Base-by-base conservation (phyloP, 2,113 vertebrate genomes). In the Micronisus gabar region DNA sequence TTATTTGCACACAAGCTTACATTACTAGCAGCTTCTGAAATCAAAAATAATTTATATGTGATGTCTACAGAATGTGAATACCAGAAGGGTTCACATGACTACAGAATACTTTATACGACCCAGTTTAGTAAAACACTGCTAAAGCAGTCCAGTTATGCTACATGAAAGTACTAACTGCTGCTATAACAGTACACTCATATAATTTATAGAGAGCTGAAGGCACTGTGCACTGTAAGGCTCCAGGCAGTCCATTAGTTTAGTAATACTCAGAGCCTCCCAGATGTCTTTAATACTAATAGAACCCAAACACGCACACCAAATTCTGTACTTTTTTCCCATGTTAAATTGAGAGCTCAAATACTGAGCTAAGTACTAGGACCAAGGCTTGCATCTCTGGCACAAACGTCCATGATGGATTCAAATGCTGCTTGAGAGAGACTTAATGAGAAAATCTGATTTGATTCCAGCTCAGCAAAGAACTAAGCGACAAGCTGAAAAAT, bases 81-180 rank as follows among this genome's bases (percentile, higher is more conserved):
- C 13, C 36, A 63, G 48, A 62, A 65, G 40, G 80, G 52, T 25
- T 87, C 47, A 52, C 1, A 0, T 30, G 83, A 56, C 36, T 50
- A 21, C 2, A 38, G 19, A 86, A 45, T 13, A 26, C 41, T 30
- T 27, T 34, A 59, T 76, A 76, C 0, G 0, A 40, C 13, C 30
- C n/a, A 43, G 8, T 41, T 62, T 7, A 52, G 22, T 52, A 10
- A 67, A 73, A 87, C 40, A 11, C 32, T 50, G 32, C 73, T 80
- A 34, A 68, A 95, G n/a, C 48, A 16, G 40, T 20, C 26, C 56
- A 79, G 27, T 25, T 40, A 15, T 2, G 10, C 34, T 50, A n/a
- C 59, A 23, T 17, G 25, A 12, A 84, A 75, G 58, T 22, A 47
- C 21, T 41, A 58, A 45, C 52, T 82, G 62, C 84, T 85, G 82